Percentiles rank a stretch among this genome's conserved stretches.
Conservation (phyloP, 1,140 invertebrate species). For the Brachionus plicatilis region DNA sequence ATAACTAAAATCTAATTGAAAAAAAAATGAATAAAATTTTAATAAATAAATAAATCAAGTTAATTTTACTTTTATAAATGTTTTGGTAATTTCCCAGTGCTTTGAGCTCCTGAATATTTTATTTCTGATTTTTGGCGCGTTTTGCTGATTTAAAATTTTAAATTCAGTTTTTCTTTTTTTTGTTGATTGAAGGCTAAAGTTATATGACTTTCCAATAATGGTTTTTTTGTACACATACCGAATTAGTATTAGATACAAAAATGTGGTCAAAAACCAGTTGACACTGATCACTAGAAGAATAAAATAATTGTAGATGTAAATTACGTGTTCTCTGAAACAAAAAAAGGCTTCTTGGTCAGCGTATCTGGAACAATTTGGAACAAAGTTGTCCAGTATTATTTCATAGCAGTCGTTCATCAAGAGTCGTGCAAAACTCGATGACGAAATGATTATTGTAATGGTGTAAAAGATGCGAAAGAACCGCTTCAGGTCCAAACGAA, state of each 20-base stretch:
- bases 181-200: neutral
- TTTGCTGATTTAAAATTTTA: neutral
- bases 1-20: neutral
- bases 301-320: neutral
- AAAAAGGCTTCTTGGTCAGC: neutral
- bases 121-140: neutral
- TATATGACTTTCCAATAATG: neutral
- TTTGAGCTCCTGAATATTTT: conserved; percentile 25
- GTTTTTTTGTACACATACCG: conserved; percentile 20
- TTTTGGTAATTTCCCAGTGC: conserved; percentile 35
- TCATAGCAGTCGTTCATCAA: neutral
- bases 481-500: neutral
- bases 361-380: neutral
- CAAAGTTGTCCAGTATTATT: neutral
- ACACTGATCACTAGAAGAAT: neutral
- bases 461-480: neutral
- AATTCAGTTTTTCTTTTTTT: neutral
- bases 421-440: neutral
- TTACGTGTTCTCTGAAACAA: neutral
- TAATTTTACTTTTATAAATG: conserved; percentile 6
- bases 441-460: neutral
- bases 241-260: neutral
- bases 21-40: neutral
- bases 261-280: conserved; percentile 12
- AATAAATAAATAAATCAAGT: neutral